Base-by-base conservation (phyloP, 2,888 invertebrate species). In the Lycia hirtaria region DNA sequence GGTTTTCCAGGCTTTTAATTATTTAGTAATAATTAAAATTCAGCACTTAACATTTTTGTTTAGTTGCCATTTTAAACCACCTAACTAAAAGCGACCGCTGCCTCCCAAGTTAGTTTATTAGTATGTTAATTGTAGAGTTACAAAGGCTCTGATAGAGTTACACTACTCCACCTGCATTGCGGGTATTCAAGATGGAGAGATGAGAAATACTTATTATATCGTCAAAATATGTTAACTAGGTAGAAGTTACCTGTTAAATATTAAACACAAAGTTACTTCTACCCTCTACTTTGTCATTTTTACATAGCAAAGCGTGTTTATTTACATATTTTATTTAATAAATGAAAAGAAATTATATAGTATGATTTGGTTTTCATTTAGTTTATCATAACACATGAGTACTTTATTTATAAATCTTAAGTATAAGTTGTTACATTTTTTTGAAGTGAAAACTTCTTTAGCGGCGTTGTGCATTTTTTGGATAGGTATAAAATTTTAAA, bases 161-260 rank as follows among this genome's bases (percentile, higher is more conserved):
- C 66, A 52, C 62, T 64, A 73, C 74, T 55, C 62, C 62, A 74
- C 74, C 76, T 76, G 76, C 78, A 78, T 68, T 76, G 76, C 76
- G 65, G 76, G 68, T 68, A 32, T 68, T 71, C 70, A 69, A 72
- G 64, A 67, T 62, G 63, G 57, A 58, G 56, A 54, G 62, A 59
- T 62, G 59, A 64, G 52, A 30, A 28, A 43, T 33, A 52, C n/a
- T 30, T 60, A 56, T 64, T 40, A 51, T 49, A 51, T 26, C 28
- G 19, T 20, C 30, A 24, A 51, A 43, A 43, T 51, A 49, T 38
- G 28, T n/a, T 26, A 49, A 41, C 5, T 5, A 26, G 26, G 17
- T 26, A 26, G 15, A 41, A 41, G 41, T 26, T 26, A 17, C 41
- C 41, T 17, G 14, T 12, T 41, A 10, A n/a, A 28, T 26, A 15